A percentile compares a stretch with the other conserved stretches of the same genome.
Conservation (phyloP, 2,113 vertebrate genomes). For the Microtus montanus region DNA sequence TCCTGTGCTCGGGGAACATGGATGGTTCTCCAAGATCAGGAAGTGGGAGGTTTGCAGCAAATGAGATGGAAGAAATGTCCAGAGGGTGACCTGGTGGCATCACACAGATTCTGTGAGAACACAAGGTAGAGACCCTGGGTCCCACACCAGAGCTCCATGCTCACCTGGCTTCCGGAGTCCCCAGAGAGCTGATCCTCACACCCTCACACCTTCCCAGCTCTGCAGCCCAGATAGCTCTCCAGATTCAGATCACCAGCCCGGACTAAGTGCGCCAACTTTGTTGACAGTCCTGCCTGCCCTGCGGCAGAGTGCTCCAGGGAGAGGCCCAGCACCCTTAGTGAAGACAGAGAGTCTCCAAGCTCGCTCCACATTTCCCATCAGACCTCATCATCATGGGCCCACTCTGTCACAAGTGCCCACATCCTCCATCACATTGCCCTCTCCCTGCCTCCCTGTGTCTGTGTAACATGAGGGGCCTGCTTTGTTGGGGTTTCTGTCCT, state of each 20-base stretch:
- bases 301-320: background rate
- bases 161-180: no score
- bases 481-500: no score
- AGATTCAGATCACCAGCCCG: background rate
- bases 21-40: no score
- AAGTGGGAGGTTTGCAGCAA: background rate
- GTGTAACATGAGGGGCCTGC: no score
- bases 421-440: background rate
- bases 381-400: background rate
- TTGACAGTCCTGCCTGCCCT: no score
- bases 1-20: no score
- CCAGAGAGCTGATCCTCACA: accelerated
- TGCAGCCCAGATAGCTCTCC: background rate
- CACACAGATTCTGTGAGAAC: background rate
- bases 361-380: background rate
- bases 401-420: background rate
- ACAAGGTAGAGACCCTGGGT: background rate
- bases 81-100: no score
- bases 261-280: accelerated
- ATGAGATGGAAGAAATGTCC: background rate
- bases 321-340: background rate
- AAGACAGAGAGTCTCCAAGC: background rate
- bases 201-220: background rate
- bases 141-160: background rate
- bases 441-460: background rate